phyloP scores from a whole-genome alignment of 2,888 invertebrate species.

The Taenaris catops region DNA sequence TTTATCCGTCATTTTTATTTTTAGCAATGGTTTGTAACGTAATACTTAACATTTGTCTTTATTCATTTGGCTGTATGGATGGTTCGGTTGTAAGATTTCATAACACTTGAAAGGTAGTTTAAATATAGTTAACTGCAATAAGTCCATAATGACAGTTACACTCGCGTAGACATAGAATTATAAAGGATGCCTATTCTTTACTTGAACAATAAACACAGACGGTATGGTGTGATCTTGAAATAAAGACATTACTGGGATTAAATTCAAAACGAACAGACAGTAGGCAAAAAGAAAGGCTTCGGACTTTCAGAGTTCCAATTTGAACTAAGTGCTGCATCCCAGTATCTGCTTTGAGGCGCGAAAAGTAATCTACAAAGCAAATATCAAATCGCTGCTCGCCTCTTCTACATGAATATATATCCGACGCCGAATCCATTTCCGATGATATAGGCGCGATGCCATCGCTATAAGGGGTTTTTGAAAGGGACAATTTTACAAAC shows the following conservation, averaged over 20 bases:
- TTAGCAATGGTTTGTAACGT: no score
- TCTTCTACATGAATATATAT: slow-evolving; percentile 2
- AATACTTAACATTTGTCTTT: no score
- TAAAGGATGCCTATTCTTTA: no score
- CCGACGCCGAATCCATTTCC: slow-evolving; percentile 3
- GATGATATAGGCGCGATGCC: slow-evolving; percentile 4
- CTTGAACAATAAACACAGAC: no score
- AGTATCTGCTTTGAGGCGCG: slow-evolving; percentile 16
- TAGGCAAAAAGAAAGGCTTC: slow-evolving; percentile 3
- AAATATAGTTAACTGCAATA: no score
- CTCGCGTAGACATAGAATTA: no score
- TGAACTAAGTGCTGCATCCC: slow-evolving; percentile 18
- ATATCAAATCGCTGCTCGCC: slow-evolving; percentile 8
- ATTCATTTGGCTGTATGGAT: no score
- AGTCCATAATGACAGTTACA: no score
- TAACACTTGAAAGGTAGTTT: no score
- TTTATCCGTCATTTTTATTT: no score
- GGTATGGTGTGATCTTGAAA: slow-evolving; percentile 5
- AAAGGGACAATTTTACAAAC: no score
- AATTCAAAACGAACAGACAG: slow-evolving; percentile 14
- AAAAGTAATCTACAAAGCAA: slow-evolving; percentile 20
- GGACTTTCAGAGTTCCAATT: slow-evolving; percentile 18
- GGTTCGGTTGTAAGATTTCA: no score
- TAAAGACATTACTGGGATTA: slow-evolving; percentile 22
- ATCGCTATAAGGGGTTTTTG: slow-evolving; percentile 2